Conservation (phyloP, 64 coral and sea anemone species). For the Porites lutea region DNA sequence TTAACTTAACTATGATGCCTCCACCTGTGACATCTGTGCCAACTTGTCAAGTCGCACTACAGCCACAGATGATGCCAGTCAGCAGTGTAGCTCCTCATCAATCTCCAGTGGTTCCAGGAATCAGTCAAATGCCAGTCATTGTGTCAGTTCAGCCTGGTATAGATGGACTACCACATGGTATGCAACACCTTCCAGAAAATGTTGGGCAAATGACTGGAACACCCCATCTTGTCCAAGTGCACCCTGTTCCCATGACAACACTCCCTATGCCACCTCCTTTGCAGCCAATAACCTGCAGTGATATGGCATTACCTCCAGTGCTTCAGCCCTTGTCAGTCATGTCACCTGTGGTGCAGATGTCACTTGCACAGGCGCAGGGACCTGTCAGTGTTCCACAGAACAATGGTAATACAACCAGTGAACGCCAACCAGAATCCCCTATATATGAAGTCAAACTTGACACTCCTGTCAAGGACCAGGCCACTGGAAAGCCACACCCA, state of each 20-base stretch:
- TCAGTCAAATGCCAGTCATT: slow-evolving; percentile 29
- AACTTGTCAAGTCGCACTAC: slow-evolving; percentile 6
- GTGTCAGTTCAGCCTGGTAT: slow-evolving; percentile 24
- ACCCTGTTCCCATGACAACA: slow-evolving; percentile 41
- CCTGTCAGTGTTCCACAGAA: not conserved
- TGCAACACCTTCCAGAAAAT: slow-evolving; percentile 32
- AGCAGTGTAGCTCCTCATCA: slow-evolving; percentile 15
- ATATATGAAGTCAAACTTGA: slow-evolving; percentile 41
- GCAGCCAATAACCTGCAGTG: slow-evolving; percentile 22
- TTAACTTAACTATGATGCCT: slow-evolving; percentile 28
- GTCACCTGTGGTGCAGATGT: slow-evolving; percentile 21
- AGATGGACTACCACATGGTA: slow-evolving; percentile 18
- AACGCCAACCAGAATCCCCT: not conserved
- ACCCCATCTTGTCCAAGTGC: slow-evolving; percentile 7
- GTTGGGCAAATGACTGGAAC: slow-evolving; percentile 2
- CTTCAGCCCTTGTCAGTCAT: slow-evolving; percentile 41
- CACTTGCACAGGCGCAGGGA: not conserved
- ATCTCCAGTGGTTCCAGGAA: slow-evolving; percentile 23
- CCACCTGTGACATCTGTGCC: not conserved
- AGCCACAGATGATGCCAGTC: slow-evolving; percentile 28
- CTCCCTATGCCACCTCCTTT: slow-evolving; percentile 14
- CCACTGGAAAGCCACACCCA: not conserved
- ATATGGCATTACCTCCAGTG: slow-evolving; percentile 22
- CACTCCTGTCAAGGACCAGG: not conserved
- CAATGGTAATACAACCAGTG: not conserved